Evolutionary conservation across 2,888 invertebrate species (phyloP).

Genomic region (Scaptomyza cyrtandrae): DNA sequence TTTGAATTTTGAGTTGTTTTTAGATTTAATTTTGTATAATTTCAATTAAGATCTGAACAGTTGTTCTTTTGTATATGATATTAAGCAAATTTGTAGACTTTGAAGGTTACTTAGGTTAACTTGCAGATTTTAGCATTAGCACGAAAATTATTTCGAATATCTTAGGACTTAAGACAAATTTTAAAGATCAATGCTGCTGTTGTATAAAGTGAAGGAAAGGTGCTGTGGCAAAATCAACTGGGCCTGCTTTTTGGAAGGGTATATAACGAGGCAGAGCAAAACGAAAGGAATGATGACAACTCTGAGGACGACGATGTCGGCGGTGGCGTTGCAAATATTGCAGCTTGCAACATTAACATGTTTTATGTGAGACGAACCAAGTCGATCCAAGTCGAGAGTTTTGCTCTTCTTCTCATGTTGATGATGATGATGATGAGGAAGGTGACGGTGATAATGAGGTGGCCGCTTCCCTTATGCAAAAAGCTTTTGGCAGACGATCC

Average conservation of each 20-base stretch:
- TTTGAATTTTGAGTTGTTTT: too few species aligned
- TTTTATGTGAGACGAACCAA: constrained; percentile 55
- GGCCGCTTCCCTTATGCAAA: constrained; percentile 31
- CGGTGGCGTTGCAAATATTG: constrained; percentile 49
- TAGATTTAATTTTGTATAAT: too few species aligned
- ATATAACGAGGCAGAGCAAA: constrained; percentile 23
- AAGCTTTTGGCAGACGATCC: constrained; percentile 27
- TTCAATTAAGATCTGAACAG: too few species aligned
- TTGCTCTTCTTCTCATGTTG: constrained; percentile 16
- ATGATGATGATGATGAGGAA: not conserved
- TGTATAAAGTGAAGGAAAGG: not conserved
- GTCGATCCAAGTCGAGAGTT: constrained; percentile 23
- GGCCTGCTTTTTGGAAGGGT: constrained; percentile 24
- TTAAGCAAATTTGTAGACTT: too few species aligned
- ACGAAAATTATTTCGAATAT: too few species aligned
- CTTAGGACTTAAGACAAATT: not conserved
- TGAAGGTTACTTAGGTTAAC: too few species aligned
- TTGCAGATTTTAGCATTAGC: too few species aligned
- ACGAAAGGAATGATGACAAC: constrained; percentile 27
- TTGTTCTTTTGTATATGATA: too few species aligned
- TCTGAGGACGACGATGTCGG: constrained; percentile 8
- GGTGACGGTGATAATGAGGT: constrained; percentile 14
- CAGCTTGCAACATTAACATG: constrained; percentile 76
- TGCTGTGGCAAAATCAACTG: not conserved
- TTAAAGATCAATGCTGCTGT: not conserved